A percentile compares a stretch with the other conserved stretches of the same genome.
Conservation (phyloP, 2,113 vertebrate genomes). For the Aythya baeri region DNA sequence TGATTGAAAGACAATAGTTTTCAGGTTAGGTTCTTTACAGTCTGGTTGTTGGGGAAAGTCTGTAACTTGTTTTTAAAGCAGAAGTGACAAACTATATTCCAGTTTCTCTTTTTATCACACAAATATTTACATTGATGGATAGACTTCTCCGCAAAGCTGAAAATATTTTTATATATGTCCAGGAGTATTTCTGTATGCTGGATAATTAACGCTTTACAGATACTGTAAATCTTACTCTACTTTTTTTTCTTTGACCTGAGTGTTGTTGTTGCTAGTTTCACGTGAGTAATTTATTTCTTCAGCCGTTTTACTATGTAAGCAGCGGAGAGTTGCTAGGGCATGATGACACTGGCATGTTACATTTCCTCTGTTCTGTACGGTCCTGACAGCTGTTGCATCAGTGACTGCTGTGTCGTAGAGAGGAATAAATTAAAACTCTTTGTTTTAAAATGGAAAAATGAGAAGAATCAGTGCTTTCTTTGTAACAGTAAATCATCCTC, state of each 20-base stretch:
- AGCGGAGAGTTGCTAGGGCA: neutral
- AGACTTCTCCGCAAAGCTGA: neutral
- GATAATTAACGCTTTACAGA: neutral
- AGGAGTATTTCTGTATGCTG: neutral
- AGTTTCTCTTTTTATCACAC: neutral
- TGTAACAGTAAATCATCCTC: slow-evolving; percentile 9
- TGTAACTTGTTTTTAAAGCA: neutral
- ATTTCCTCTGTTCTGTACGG: neutral
- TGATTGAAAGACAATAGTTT: neutral
- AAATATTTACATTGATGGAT: neutral
- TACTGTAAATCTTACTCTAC: neutral
- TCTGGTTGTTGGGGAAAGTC: neutral
- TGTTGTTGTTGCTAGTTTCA: neutral
- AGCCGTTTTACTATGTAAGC: neutral
- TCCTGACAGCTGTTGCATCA: neutral
- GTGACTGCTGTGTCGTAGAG: neutral
- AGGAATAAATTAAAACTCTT: neutral
- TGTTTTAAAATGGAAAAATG: neutral
- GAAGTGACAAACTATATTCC: neutral
- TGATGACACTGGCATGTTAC: neutral
- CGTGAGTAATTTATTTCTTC: neutral
- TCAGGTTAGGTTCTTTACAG: neutral
- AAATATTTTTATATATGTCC: neutral
- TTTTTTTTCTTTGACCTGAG: neutral
- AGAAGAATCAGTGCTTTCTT: neutral